phyloP scores from a whole-genome alignment of 2,797 vertebrate genomes.

The Falco cherrug region DNA sequence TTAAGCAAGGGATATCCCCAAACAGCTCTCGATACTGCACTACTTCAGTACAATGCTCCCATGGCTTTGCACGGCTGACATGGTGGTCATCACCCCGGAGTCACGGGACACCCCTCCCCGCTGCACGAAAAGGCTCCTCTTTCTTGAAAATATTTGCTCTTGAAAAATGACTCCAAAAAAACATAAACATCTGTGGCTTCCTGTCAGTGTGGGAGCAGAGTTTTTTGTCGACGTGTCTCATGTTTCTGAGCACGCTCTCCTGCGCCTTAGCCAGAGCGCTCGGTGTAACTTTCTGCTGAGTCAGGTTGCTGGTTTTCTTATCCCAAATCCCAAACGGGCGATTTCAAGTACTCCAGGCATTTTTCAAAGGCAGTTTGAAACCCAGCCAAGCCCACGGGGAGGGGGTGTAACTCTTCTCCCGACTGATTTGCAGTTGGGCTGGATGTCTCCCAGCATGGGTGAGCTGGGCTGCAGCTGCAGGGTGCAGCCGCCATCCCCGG shows the following conservation, averaged over 20 bases:
- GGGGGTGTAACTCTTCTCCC: neutral
- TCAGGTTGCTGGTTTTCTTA: conserved; percentile 31
- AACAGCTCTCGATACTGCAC: neutral
- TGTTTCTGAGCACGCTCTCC: neutral
- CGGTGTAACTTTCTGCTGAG: neutral
- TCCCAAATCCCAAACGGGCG: neutral
- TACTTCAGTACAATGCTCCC: fast-evolving
- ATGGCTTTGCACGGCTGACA: fast-evolving
- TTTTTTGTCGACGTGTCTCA: neutral
- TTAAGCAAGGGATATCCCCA: neutral
- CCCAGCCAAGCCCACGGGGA: neutral
- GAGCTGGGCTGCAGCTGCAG: neutral
- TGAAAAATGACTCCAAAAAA: neutral
- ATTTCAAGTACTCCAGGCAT: conserved; percentile 20
- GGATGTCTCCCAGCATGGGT: neutral
- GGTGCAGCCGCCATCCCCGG: neutral
- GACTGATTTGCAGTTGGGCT: neutral
- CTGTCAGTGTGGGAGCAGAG: neutral
- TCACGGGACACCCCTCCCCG: neutral
- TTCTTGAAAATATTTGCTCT: neutral
- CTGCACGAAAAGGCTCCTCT: neutral
- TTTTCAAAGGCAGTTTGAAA: conserved; percentile 41
- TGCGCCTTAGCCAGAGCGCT: neutral
- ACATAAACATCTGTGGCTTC: neutral
- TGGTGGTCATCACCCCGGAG: fast-evolving